Evolutionary conservation across 2,888 invertebrate species (phyloP).

Genomic region (Slavum lentiscoides): DNA sequence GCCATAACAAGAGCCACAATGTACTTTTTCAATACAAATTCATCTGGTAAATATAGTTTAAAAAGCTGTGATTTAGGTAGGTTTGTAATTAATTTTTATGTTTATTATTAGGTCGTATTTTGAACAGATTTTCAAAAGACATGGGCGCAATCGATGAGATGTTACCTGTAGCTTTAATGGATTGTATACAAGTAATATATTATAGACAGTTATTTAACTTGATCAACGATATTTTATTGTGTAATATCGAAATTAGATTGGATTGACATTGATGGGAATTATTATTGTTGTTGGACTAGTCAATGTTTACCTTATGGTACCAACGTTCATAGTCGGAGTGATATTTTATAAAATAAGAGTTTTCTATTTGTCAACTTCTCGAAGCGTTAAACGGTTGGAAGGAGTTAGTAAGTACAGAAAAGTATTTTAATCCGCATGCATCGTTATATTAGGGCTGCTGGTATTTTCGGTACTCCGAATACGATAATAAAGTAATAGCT

Average conservation of each 20-base stretch:
- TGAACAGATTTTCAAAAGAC: constrained; percentile 89
- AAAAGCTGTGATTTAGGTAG: background rate
- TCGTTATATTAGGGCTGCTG: too few relatives aligned
- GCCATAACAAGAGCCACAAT: constrained; percentile 79
- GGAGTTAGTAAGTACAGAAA: constrained; percentile 72
- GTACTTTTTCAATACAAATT: constrained; percentile 86
- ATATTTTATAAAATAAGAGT: constrained; percentile 77
- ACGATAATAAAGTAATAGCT: too few relatives aligned
- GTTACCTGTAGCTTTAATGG: constrained; percentile 67
- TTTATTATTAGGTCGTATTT: constrained; percentile 66
- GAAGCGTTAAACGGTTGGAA: constrained; percentile 80
- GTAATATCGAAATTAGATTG: constrained; percentile 66
- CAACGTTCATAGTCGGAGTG: constrained; percentile 71
- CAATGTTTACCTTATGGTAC: constrained; percentile 74
- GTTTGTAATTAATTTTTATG: background rate
- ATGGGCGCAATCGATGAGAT: constrained; percentile 72
- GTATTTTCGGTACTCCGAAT: too few relatives aligned
- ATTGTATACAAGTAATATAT: constrained; percentile 62
- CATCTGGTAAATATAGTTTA: constrained; percentile 66
- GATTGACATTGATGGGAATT: constrained; percentile 77
- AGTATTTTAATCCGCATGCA: background rate
- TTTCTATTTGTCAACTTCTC: constrained; percentile 78
- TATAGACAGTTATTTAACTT: background rate
- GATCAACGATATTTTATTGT: background rate
- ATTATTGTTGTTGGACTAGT: constrained; percentile 74